Evolutionary conservation across 2,888 invertebrate species (phyloP).

Genomic region (Selenia dentaria): DNA sequence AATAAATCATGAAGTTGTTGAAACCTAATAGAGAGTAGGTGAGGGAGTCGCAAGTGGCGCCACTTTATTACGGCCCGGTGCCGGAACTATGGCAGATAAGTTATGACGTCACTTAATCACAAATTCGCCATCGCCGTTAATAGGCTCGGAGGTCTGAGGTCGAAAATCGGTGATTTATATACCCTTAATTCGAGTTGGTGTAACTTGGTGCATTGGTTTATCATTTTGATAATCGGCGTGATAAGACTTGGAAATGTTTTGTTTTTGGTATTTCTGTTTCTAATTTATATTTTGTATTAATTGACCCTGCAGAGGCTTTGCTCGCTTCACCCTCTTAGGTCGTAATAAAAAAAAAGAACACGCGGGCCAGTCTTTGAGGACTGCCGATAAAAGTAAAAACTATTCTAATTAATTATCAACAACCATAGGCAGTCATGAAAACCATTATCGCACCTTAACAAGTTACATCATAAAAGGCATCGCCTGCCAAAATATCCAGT

Average conservation of each 20-base stretch:
- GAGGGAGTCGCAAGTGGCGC: slow-evolving; percentile 51
- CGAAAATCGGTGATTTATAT: slow-evolving; percentile 55
- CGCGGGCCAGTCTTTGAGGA: too few relatives aligned
- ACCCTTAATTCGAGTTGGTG: slow-evolving; percentile 46
- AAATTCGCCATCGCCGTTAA: slow-evolving; percentile 64
- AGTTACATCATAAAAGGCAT: too few relatives aligned
- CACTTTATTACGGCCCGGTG: slow-evolving; percentile 49
- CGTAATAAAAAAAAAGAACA: too few relatives aligned
- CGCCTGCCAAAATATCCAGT: too few relatives aligned
- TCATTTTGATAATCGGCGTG: slow-evolving; percentile 19
- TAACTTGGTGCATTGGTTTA: slow-evolving; percentile 28
- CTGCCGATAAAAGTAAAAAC: too few relatives aligned
- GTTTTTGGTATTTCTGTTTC: too few relatives aligned
- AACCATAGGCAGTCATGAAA: too few relatives aligned
- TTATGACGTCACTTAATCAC: slow-evolving; percentile 68
- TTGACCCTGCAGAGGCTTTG: too few relatives aligned
- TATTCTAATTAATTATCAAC: too few relatives aligned
- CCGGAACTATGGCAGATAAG: slow-evolving; percentile 60
- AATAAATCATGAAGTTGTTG: slow-evolving; percentile 49
- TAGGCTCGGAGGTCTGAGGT: slow-evolving; percentile 47
- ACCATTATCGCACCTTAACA: too few relatives aligned
- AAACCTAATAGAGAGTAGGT: slow-evolving; percentile 59
- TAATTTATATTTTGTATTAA: too few relatives aligned
- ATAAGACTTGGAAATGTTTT: neutral
- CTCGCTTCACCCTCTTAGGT: too few relatives aligned